Base-by-base conservation (phyloP, 2,113 vertebrate species). In the Rhadina sibilatrix region DNA sequence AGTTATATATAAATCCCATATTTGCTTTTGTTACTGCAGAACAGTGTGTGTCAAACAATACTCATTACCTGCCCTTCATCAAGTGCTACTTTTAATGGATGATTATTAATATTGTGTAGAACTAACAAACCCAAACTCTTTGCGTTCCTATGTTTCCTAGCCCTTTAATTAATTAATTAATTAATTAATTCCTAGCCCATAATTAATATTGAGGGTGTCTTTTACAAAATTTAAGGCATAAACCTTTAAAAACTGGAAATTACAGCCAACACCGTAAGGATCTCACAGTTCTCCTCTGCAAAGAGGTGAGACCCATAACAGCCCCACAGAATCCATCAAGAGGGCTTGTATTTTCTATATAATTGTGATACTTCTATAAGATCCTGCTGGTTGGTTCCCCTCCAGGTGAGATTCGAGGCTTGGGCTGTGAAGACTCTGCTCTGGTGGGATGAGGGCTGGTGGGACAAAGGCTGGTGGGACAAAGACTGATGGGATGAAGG, bases 181-280 rank as follows among this genome's bases (percentile, higher is more conserved):
- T n/a, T n/a, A n/a, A n/a, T n/a, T n/a, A n/a, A n/a, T n/a, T n/a
- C n/a, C n/a, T n/a, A n/a, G n/a, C 27, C 16, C 9, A 14, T 25
- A n/a, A 42, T 7, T n/a, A n/a, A 2, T 1, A 2, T 50, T 20
- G 30, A 57, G 33, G 27, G 3, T 2, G 3, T 21, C 19, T 44
- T 68, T 49, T 35, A 35, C 25, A 76, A 80, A 69, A 57, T 68
- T 33, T 79, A 54, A 91, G 27, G 18, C 14, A 38, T 37, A 92
- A 88, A 64, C 14, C 23, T 72, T 49, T 50, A 38, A 38, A 85
- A 83, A 54, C 1, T 28, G 16, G 14, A 89, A 76, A 46, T 53
- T 24, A 33, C 42, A 12, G 30, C 20, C 12, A 72, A 9, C 15
- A 37, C 13, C 5, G 3, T 13, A 53, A 33, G 14, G 50, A 42